These are phyloP conservation scores for Tapirus indicus DNA, from an alignment of 2,797 vertebrate genomes.

Conservation along the genomic window DNA sequence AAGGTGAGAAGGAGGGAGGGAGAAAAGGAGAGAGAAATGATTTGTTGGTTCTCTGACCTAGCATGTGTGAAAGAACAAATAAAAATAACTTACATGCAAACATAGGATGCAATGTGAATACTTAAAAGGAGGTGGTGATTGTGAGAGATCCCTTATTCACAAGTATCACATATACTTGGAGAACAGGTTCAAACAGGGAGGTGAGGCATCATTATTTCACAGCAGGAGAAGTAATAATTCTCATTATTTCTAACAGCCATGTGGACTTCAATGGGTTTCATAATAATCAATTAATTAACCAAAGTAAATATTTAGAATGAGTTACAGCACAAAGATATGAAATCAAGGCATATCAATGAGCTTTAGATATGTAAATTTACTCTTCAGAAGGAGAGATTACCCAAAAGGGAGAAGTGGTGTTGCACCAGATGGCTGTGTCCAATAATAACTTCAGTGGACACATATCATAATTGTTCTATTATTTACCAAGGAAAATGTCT, in stretches of 20 bases:
- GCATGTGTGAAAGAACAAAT: constrained; percentile 41
- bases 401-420: background rate
- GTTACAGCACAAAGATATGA: constrained; percentile 1
- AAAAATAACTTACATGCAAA: constrained; percentile 48
- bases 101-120: background rate
- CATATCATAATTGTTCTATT: background rate
- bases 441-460: background rate
- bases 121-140: background rate
- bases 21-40: background rate
- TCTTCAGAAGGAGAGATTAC: background rate
- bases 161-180: background rate
- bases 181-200: background rate
- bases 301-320: constrained; percentile 65
- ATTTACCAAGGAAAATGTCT: background rate
- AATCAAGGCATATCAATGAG: background rate
- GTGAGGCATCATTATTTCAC: constrained; percentile 4
- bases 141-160: background rate
- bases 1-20: too few relatives aligned
- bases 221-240: background rate
- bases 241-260: constrained; percentile 48
- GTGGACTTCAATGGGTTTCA: constrained; percentile 11
- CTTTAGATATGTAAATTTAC: background rate
- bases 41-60: constrained; percentile 12
- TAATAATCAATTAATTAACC: constrained; percentile 64
- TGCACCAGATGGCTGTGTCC: background rate